Conservation (phyloP, 2,888 invertebrate species). For the Cepaea hortensis region DNA sequence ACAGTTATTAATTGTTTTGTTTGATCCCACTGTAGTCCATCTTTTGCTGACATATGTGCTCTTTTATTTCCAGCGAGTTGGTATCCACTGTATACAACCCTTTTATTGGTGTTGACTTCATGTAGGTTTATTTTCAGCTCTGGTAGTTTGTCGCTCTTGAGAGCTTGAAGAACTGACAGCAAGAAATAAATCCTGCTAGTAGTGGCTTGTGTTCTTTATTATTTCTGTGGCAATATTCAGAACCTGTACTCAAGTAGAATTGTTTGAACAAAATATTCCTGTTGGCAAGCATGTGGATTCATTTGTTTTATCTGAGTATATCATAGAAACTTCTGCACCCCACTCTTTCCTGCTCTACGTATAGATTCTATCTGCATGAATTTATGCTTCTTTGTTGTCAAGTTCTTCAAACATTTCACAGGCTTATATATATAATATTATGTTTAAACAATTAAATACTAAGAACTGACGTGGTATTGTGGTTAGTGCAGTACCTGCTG, state of each 20-base stretch:
- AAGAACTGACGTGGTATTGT: too few species aligned
- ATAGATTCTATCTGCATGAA: neutral
- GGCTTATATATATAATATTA: neutral
- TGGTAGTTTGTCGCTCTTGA: neutral
- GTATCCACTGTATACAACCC: too few species aligned
- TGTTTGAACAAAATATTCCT: neutral
- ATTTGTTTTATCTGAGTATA: neutral
- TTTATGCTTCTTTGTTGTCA: neutral
- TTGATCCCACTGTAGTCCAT: too few species aligned
- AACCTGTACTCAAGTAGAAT: neutral
- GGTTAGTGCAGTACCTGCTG: too few species aligned
- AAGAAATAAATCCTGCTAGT: neutral
- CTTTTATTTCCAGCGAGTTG: too few species aligned
- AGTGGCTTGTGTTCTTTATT: neutral
- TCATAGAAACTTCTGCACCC: neutral
- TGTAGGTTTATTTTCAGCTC: neutral
- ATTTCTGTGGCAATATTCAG: neutral
- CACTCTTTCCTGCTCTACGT: neutral
- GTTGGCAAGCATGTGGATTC: neutral
- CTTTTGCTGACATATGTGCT: too few species aligned
- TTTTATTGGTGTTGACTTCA: too few species aligned
- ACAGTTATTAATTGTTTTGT: too few species aligned
- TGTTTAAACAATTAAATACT: too few species aligned
- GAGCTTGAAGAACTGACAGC: neutral
- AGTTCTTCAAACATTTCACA: neutral